phyloP scores from a whole-genome alignment of 2,888 invertebrate genomes.

The Drosophila formosana region DNA sequence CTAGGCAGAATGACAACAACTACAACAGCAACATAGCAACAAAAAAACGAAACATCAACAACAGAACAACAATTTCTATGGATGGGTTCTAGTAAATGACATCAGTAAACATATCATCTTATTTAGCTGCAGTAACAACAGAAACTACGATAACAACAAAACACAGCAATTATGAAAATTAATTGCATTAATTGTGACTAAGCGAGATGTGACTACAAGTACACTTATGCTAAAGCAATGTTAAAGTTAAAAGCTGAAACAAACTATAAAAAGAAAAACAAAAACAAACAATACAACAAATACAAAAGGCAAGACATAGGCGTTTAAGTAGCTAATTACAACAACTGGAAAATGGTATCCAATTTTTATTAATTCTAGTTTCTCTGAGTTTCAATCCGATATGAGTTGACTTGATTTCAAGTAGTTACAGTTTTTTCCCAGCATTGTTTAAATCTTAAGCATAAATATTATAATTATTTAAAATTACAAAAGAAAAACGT shows the following conservation, averaged over 20 bases:
- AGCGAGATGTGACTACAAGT: slow-evolving; percentile 59
- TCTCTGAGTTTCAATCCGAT: slow-evolving; percentile 6
- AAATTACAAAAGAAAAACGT: slow-evolving; percentile 36
- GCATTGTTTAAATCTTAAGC: slow-evolving; percentile 56
- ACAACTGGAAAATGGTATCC: slow-evolving; percentile 12
- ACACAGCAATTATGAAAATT: slow-evolving; percentile 48
- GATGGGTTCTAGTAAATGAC: slow-evolving; percentile 55
- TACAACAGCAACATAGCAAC: slow-evolving; percentile 20
- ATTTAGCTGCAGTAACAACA: slow-evolving; percentile 68
- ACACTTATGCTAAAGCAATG: slow-evolving; percentile 58
- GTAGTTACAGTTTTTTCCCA: slow-evolving; percentile 32
- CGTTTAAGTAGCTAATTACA: slow-evolving; percentile 61
- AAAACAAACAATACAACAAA: slow-evolving; percentile 23
- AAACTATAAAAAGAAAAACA: slow-evolving; percentile 19
- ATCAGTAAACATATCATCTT: slow-evolving; percentile 84
- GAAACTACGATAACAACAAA: slow-evolving; percentile 30
- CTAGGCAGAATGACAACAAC: slow-evolving; percentile 28
- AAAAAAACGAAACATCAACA: slow-evolving; percentile 5
- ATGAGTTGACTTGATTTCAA: slow-evolving; percentile 21
- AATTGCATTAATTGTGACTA: slow-evolving; percentile 64
- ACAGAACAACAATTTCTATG: slow-evolving; percentile 18
- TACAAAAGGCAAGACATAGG: slow-evolving; percentile 57
- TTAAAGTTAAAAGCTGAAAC: slow-evolving; percentile 53
- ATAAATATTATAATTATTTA: slow-evolving; percentile 58
- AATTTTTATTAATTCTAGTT: slow-evolving; percentile 12